Conservation (phyloP, 2,797 vertebrate genomes). For the Buceros bicornis region DNA sequence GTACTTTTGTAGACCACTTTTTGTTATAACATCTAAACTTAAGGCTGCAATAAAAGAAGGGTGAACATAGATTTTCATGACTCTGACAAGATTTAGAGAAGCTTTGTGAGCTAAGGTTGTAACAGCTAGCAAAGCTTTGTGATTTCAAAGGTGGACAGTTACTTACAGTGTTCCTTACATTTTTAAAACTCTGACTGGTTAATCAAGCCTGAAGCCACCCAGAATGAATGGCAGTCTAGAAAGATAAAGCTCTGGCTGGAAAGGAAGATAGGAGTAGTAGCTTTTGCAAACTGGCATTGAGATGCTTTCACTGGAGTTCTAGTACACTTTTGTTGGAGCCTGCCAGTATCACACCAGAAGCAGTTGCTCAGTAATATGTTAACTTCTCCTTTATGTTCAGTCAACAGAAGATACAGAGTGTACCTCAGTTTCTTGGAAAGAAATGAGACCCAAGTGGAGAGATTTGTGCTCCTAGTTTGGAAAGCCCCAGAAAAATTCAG, state of each 20-base stretch:
- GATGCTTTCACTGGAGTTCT: not conserved
- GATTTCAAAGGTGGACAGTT: not conserved
- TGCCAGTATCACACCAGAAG: not conserved
- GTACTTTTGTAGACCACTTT: not conserved
- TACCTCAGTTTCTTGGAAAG: not conserved
- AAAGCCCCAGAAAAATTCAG: not conserved
- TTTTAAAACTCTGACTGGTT: not conserved
- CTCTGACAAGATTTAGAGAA: not conserved
- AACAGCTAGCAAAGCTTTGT: not conserved
- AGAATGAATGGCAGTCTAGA: not conserved
- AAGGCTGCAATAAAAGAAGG: not conserved
- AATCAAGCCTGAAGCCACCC: not conserved
- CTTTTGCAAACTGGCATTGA: not conserved
- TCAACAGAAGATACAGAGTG: not conserved
- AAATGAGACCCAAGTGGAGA: not conserved
- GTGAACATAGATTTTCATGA: not conserved
- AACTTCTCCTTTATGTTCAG: not conserved
- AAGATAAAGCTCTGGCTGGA: not conserved
- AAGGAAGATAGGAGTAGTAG: not conserved
- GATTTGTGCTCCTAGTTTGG: not conserved
- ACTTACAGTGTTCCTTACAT: not conserved
- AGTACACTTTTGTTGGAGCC: not conserved
- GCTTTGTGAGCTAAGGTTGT: not conserved
- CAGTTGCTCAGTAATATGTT: not conserved
- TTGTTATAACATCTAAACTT: not conserved